Conservation (phyloP, 2,888 invertebrate species). For the Desoria tigrina region DNA sequence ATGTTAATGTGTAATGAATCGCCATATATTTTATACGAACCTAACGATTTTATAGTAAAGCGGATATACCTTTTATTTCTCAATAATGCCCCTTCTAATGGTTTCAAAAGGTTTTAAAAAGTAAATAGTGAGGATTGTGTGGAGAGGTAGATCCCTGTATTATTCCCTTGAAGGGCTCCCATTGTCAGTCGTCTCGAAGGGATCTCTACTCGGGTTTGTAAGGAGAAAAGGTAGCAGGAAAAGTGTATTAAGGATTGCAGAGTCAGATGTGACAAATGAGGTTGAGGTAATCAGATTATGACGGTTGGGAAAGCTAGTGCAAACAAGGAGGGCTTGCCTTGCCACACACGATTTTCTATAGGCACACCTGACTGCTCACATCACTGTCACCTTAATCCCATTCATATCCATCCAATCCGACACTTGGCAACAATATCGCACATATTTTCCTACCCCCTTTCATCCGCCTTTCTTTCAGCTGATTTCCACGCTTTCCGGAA, state of each 20-base stretch:
- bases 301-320: conserved; percentile 52
- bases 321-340: conserved; percentile 52
- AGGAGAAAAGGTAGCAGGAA: conserved; percentile 18
- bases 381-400: conserved; percentile 52
- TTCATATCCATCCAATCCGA: conserved; percentile 27
- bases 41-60: too few relatives aligned
- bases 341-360: conserved; percentile 50
- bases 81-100: conserved; percentile 26
- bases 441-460: too few relatives aligned
- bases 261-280: conserved; percentile 54
- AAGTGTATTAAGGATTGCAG: conserved; percentile 43
- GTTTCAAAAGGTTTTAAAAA: conserved; percentile 13
- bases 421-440: conserved; percentile 4
- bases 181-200: conserved; percentile 3
- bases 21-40: too few relatives aligned
- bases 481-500: too few relatives aligned
- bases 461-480: too few relatives aligned
- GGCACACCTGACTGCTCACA: conserved; percentile 52
- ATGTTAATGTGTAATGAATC: too few relatives aligned
- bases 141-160: conserved; percentile 10
- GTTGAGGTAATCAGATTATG: conserved; percentile 53
- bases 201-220: conserved; percentile 2
- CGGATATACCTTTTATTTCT: not conserved
- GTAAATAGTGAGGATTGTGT: conserved; percentile 9
- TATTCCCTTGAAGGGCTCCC: conserved; percentile 23